These are phyloP conservation scores for Eutrigla gurnardus DNA, from an alignment of 2,797 vertebrate species.

Conservation along the genomic window DNA sequence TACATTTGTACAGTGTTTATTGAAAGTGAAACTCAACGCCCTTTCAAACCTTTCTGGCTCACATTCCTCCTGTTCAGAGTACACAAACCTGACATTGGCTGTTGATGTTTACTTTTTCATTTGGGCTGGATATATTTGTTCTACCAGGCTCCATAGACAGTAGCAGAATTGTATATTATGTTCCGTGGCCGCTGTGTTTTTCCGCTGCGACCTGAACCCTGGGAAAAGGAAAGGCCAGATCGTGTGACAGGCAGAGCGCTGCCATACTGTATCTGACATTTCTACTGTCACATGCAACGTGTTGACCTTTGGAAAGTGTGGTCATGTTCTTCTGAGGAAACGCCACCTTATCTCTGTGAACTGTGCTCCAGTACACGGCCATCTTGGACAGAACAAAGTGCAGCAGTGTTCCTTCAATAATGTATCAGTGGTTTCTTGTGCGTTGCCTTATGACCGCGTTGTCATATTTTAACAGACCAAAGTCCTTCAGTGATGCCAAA, in stretches of 20 bases:
- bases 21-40: slow-evolving; percentile 63
- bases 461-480: slow-evolving; percentile 1
- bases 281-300: slow-evolving; percentile 20
- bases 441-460: background rate
- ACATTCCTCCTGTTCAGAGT: slow-evolving; percentile 47
- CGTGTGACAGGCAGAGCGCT: slow-evolving; percentile 1
- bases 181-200: slow-evolving; percentile 49
- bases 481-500: background rate
- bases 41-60: slow-evolving; percentile 15
- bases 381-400: background rate
- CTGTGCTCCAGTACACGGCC: background rate
- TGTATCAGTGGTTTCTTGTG: background rate
- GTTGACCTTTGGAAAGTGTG: slow-evolving; percentile 30
- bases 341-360: background rate
- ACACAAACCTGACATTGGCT: slow-evolving; percentile 53
- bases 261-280: slow-evolving; percentile 23
- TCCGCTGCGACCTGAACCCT: slow-evolving; percentile 49
- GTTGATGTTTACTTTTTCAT: slow-evolving; percentile 63
- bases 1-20: slow-evolving; percentile 56
- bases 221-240: slow-evolving; percentile 53
- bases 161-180: slow-evolving; percentile 60
- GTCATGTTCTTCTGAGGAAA: slow-evolving; percentile 14
- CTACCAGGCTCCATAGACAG: slow-evolving; percentile 57
- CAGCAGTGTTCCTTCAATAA: background rate
- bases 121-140: slow-evolving; percentile 67